Conservation (phyloP, 2,797 vertebrate species). For the Eulemur albifrons region DNA sequence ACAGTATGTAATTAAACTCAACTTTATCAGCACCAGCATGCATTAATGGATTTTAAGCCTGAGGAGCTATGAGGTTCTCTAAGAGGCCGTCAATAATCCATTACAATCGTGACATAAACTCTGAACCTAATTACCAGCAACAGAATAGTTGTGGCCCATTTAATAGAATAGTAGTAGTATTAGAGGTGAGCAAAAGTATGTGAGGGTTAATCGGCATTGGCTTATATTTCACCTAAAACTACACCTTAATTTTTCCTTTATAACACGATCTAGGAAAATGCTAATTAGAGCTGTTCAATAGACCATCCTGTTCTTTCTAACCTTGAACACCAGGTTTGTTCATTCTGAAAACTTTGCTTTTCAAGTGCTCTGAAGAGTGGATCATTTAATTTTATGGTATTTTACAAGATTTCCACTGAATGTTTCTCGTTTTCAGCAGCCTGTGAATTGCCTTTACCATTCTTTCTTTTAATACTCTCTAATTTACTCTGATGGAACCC, state of each 20-base stretch:
- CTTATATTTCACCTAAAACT: conserved; percentile 13
- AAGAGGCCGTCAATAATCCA: conserved; percentile 80
- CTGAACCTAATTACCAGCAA: conserved; percentile 70
- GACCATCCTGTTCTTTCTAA: conserved; percentile 34
- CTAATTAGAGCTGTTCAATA: conserved; percentile 46
- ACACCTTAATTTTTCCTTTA: conserved; percentile 35
- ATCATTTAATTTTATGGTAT: conserved; percentile 17
- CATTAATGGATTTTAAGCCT: conserved; percentile 46
- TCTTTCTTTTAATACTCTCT: neutral
- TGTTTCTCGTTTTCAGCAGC: neutral
- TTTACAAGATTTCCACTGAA: neutral
- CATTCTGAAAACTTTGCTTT: conserved; percentile 33
- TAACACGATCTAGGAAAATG: conserved; percentile 28
- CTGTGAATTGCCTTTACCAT: neutral
- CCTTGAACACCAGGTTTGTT: conserved; percentile 27
- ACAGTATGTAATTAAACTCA: conserved; percentile 73
- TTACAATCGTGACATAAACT: conserved; percentile 69
- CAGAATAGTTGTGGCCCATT: conserved; percentile 34
- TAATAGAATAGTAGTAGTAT: conserved; percentile 65
- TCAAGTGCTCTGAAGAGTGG: neutral
- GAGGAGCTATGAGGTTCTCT: conserved; percentile 68
- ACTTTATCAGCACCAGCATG: conserved; percentile 70
- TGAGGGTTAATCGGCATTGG: conserved; percentile 39
- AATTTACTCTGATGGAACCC: neutral
- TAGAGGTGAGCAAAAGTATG: conserved; percentile 31